Evolutionary conservation across 2,888 invertebrate species (phyloP), one percentile per base, ranked within the genome.

Genomic region (Apodemia duryi): DNA sequence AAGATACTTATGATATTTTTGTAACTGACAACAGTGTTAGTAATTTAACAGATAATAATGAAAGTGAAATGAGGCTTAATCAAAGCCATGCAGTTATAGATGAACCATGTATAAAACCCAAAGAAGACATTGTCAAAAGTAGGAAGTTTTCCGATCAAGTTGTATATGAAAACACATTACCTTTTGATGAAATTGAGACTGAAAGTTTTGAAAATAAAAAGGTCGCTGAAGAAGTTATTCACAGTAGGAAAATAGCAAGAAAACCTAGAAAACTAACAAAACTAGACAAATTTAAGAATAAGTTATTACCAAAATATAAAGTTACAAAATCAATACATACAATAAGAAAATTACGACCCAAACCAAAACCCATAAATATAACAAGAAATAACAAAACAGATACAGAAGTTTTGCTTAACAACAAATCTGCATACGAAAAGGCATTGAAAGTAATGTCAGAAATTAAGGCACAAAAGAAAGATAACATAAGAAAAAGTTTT

Each of bases 381-480:
- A 63, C 68, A 52, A 70, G 69, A 68, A 68, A 70, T 63, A 69
- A 70, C 13, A 70, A 68, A 41, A 65, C 63, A n/a, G 68, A 70
- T 67, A 70, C 73, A 62, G 73, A 76, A 29, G 70, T 73, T 35
- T 70, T 78, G 52, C 67, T 82, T 13, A 82, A 85, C 70, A 75
- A 80, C 64, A 84, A 83, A 73, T 69, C 71, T 51, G 81, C 79
- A 49, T 87, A 85, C 74, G 84, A 85, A 70, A 88, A 85, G 66
- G 85, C 89, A 57, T 75, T 82, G 2, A 81, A 79, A 75, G 73
- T 87, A 51, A 81, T 88, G 77, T 74, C 82, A 29, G 82, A 85
- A 73, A 64, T 82, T 29, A 88, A 82, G 63, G 70, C 71, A 66
- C 73, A 78, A 69, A 72, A 70, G 57, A 66, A 61, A 5, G 68